Percentiles rank a stretch among this genome's conserved stretches.
Evolutionary conservation across 2,113 vertebrate genomes (phyloP).

Genomic region (Microtus ochrogaster): DNA sequence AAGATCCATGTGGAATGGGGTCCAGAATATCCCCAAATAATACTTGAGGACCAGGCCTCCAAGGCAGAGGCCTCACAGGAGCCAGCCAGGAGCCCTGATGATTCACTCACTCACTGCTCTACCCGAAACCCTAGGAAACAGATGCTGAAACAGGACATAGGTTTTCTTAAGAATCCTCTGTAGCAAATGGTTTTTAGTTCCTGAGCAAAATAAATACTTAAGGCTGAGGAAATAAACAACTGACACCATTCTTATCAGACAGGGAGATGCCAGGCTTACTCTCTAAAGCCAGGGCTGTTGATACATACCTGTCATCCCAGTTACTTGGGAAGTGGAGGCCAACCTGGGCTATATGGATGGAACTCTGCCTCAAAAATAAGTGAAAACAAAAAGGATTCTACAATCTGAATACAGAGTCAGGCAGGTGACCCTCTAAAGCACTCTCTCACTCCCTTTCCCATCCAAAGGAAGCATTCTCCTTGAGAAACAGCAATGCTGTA

Average conservation of each 20-base stretch:
- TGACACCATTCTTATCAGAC: not conserved
- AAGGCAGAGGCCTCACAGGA: not conserved
- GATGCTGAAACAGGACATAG: not conserved
- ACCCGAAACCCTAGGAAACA: too few species aligned
- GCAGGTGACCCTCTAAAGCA: not conserved
- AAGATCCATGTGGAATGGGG: accelerated
- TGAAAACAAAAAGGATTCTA: not conserved
- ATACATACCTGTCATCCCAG: too few species aligned
- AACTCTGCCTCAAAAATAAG: not conserved
- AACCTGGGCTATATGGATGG: not conserved
- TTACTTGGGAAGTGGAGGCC: not conserved
- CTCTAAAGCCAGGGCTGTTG: not conserved
- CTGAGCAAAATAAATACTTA: not conserved
- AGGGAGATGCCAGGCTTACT: accelerated
- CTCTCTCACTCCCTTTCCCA: not conserved
- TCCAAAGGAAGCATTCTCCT: not conserved
- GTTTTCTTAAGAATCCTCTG: not conserved
- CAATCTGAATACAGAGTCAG: not conserved
- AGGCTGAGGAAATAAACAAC: not conserved
- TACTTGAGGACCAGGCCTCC: too few species aligned
- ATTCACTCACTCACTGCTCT: not conserved
- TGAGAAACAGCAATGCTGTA: slow-evolving; percentile 32
- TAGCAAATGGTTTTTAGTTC: not conserved
- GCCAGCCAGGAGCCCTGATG: not conserved
- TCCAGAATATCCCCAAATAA: not conserved